Conservation (phyloP, 2,797 vertebrate genomes). For the Bradypus variegatus region DNA sequence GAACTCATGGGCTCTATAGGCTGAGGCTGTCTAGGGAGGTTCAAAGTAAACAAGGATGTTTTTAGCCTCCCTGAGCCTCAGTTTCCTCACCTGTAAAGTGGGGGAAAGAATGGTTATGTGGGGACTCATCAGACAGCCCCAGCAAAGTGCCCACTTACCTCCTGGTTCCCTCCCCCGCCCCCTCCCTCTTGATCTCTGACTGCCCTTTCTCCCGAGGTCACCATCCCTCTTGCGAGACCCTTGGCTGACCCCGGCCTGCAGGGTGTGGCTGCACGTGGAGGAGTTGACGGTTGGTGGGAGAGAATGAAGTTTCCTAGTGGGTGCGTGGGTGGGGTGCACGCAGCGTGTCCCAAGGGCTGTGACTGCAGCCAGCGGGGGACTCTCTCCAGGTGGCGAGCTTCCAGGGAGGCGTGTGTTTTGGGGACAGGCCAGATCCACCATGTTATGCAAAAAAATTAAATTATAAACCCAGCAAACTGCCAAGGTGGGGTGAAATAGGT, state of each 20-base stretch:
- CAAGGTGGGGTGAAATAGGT: not conserved
- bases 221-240: not conserved
- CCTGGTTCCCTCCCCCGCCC: not conserved
- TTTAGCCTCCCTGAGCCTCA: not conserved
- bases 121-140: too few relatives aligned
- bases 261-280: not conserved
- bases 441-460: not conserved
- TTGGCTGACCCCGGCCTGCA: not conserved
- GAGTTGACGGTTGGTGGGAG: not conserved
- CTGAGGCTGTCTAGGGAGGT: not conserved
- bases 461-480: not conserved
- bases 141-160: too few relatives aligned
- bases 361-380: accelerated
- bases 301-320: accelerated
- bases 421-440: not conserved
- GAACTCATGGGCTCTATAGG: not conserved
- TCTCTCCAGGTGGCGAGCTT: not conserved
- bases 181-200: not conserved
- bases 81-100: not conserved
- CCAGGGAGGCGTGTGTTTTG: not conserved
- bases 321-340: not conserved
- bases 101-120: not conserved
- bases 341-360: not conserved
- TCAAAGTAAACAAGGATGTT: not conserved
- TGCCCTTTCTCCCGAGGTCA: not conserved